Evolutionary conservation across 2,888 invertebrate genomes (phyloP).

Genomic region (Bombylius major): DNA sequence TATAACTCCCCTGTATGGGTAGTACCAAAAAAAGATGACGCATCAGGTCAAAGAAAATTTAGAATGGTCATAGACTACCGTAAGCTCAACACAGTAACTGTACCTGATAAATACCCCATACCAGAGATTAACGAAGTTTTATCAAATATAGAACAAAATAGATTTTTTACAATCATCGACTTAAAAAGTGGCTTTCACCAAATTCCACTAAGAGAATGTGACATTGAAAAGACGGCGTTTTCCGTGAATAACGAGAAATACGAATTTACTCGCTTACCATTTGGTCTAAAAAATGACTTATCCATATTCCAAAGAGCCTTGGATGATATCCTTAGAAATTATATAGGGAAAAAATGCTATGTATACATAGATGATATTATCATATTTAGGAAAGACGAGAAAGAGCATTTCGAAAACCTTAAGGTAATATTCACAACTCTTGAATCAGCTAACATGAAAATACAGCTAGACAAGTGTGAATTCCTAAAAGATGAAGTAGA

Average conservation of each 20-base stretch:
- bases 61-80: not conserved
- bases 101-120: not conserved
- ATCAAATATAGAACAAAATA: not conserved
- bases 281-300: slow-evolving; percentile 9
- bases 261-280: slow-evolving; percentile 8
- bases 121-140: not conserved
- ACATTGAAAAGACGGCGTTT: slow-evolving; percentile 11
- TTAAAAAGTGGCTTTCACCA: slow-evolving; percentile 8
- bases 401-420: not conserved
- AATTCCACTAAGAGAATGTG: slow-evolving; percentile 3
- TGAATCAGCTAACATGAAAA: not conserved
- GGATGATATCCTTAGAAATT: slow-evolving; percentile 9
- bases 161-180: slow-evolving; percentile 3
- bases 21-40: too few species aligned
- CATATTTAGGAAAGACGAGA: not conserved
- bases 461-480: slow-evolving; percentile 2
- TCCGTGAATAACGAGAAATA: slow-evolving; percentile 10
- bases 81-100: not conserved
- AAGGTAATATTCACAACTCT: slow-evolving; percentile 8
- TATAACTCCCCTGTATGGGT: slow-evolving; percentile 10
- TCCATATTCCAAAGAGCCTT: slow-evolving; percentile 13
- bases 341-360: slow-evolving; percentile 3
- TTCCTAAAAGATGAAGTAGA: slow-evolving; percentile 1
- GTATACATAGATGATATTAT: not conserved
- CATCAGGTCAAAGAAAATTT: not conserved